Percentiles rank a stretch among this genome's conserved stretches.
phyloP scores from a whole-genome alignment of 2,888 invertebrate genomes.

The Crepidodera aurea region DNA sequence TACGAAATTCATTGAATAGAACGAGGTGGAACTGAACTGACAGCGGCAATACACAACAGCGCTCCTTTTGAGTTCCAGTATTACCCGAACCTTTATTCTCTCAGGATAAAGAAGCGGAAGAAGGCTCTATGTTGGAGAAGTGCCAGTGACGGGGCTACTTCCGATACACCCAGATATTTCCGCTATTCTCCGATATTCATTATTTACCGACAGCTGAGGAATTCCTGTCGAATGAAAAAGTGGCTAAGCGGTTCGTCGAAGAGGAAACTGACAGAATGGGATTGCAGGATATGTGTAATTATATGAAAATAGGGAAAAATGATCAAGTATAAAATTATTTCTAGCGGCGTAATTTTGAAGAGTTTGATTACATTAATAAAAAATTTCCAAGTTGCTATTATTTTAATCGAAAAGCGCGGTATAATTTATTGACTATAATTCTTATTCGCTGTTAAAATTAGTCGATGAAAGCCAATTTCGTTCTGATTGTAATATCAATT shows the following conservation, averaged over 20 bases:
- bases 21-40: not conserved
- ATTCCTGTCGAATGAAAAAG: slow-evolving; percentile 23
- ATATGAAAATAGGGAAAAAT: not conserved
- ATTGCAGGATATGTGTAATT: not conserved
- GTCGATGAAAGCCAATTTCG: slow-evolving; percentile 11
- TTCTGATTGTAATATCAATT: slow-evolving; percentile 20
- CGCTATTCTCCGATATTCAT: slow-evolving; percentile 59
- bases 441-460: not conserved
- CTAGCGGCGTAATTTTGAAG: too few species aligned
- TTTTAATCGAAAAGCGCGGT: not conserved
- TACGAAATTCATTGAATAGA: not conserved
- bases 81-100: slow-evolving; percentile 49
- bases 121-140: slow-evolving; percentile 48
- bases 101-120: slow-evolving; percentile 57
- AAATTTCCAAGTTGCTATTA: too few species aligned
- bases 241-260: slow-evolving; percentile 5
- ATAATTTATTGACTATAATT: not conserved
- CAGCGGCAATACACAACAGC: not conserved
- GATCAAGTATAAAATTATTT: too few species aligned
- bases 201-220: slow-evolving; percentile 41
- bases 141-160: slow-evolving; percentile 57
- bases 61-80: not conserved
- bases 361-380: too few species aligned
- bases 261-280: not conserved
- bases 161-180: slow-evolving; percentile 58